A percentile compares a stretch with the other conserved stretches of the same genome.
These are phyloP conservation scores for Ptilonorhynchus violaceus DNA, from an alignment of 2,113 vertebrate species.

Conservation along the genomic window DNA sequence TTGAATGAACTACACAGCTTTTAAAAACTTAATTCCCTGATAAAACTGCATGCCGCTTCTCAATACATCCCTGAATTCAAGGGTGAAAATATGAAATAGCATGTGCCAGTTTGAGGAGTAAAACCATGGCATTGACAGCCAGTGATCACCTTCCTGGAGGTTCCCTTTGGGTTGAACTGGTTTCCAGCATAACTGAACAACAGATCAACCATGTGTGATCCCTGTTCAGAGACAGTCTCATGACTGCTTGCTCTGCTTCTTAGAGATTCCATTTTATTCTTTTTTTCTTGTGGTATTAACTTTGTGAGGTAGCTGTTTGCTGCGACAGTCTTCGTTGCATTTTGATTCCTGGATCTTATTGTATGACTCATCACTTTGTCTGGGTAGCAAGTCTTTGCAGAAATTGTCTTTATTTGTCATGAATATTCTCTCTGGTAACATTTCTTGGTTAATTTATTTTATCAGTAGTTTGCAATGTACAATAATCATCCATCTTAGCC, in stretches of 20 bases:
- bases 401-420: background rate
- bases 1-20: background rate
- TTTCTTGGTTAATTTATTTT: background rate
- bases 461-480: background rate
- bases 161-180: background rate
- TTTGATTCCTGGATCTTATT: background rate
- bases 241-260: background rate
- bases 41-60: background rate
- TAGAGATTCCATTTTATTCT: background rate
- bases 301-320: background rate
- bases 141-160: background rate
- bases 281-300: background rate
- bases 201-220: rapidly evolving
- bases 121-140: background rate
- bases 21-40: background rate
- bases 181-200: background rate
- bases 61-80: background rate
- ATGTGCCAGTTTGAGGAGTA: background rate
- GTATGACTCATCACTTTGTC: background rate
- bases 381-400: background rate
- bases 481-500: background rate
- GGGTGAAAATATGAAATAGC: background rate
- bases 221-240: background rate
- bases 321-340: background rate
- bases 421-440: background rate